These are phyloP conservation scores for Pterocles burchelli DNA, from an alignment of 2,113 vertebrate species.

Conservation along the genomic window DNA sequence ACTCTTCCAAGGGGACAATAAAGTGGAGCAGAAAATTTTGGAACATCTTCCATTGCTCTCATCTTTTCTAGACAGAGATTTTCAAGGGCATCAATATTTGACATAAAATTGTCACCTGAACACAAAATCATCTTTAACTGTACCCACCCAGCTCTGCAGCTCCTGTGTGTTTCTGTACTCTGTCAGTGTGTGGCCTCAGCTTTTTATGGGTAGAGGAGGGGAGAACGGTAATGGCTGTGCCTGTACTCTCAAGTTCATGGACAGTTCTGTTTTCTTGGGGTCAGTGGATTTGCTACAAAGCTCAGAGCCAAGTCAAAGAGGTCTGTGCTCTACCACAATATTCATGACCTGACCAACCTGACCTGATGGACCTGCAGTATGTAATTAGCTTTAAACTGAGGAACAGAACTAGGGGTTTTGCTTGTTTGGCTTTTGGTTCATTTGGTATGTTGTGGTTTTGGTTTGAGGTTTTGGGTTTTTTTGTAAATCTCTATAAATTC, in stretches of 20 bases:
- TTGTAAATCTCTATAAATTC: background rate
- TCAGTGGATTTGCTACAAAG: background rate
- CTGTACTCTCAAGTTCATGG: background rate
- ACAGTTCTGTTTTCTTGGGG: background rate
- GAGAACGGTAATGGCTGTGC: background rate
- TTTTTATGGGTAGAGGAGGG: background rate
- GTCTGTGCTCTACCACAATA: background rate
- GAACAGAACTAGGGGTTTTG: rapidly evolving
- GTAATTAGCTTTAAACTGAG: background rate
- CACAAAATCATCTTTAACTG: background rate
- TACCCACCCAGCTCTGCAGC: background rate
- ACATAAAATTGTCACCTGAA: rapidly evolving
- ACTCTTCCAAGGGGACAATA: background rate
- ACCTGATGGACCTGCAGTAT: background rate
- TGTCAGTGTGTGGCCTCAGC: background rate
- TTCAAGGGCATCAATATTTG: background rate
- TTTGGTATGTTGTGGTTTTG: background rate
- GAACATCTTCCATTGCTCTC: background rate
- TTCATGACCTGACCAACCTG: background rate
- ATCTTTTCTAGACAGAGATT: background rate
- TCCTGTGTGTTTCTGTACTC: background rate
- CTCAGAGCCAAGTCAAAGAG: background rate
- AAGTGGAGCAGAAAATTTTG: background rate
- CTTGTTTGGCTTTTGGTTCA: background rate
- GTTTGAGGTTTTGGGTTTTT: background rate